These are phyloP conservation scores for Pluvialis apricaria DNA, from an alignment of 2,113 vertebrate genomes.

Conservation along the genomic window DNA sequence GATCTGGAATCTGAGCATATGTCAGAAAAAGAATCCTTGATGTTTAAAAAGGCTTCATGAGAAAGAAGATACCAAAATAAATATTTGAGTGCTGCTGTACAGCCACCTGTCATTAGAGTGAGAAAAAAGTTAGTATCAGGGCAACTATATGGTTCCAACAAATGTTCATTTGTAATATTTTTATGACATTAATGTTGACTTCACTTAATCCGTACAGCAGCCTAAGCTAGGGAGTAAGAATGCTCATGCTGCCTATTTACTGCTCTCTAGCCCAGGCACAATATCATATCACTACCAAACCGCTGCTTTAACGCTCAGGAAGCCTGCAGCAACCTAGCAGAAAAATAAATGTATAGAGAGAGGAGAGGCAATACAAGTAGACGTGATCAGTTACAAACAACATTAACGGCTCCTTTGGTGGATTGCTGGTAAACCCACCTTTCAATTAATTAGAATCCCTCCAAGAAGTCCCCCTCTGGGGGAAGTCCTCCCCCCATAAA, in stretches of 20 bases:
- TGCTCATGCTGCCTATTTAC: neutral
- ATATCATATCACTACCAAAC: neutral
- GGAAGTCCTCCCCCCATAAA: neutral
- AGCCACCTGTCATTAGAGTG: neutral
- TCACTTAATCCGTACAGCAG: neutral
- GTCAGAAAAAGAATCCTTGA: neutral
- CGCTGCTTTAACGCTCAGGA: neutral
- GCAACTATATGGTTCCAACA: accelerated
- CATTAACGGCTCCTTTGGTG: neutral
- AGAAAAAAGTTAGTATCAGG: neutral
- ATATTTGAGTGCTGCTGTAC: neutral
- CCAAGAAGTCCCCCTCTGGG: neutral
- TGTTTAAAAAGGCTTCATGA: neutral
- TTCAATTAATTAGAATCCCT: neutral
- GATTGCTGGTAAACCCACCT: neutral
- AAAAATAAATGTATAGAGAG: neutral
- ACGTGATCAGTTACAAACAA: neutral
- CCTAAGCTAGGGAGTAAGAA: neutral
- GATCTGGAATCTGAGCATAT: neutral
- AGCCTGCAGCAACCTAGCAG: neutral
- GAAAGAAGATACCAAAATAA: neutral
- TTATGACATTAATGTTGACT: neutral
- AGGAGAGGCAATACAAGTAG: neutral
- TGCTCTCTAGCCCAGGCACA: neutral
- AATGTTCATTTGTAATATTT: neutral